Evolutionary conservation across 2,888 invertebrate genomes (phyloP).

Genomic region (Alcis repandata): DNA sequence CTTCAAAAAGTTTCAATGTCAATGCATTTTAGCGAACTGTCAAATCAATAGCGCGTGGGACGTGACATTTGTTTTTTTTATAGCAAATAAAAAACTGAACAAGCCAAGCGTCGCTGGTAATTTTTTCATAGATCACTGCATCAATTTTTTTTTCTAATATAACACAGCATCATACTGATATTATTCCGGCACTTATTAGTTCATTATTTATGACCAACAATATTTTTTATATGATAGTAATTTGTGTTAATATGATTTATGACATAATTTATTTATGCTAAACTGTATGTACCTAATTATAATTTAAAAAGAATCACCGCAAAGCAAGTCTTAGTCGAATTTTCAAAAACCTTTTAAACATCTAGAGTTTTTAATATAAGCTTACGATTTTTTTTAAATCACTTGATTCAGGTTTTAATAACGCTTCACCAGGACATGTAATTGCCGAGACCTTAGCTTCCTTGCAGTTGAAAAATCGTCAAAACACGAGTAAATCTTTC

Average conservation of each 20-base stretch:
- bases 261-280: neutral
- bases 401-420: slow-evolving; percentile 4
- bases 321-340: too few species aligned
- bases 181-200: slow-evolving; percentile 5
- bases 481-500: neutral
- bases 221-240: neutral
- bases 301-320: too few species aligned
- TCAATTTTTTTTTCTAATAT: neutral
- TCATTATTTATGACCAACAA: neutral
- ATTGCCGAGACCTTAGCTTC: slow-evolving; percentile 24
- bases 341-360: too few species aligned
- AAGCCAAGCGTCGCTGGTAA: too few species aligned
- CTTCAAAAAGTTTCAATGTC: neutral
- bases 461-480: slow-evolving; percentile 15
- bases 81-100: too few species aligned
- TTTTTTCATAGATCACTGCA: too few species aligned
- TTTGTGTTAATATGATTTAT: too few species aligned
- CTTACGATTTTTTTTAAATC: neutral
- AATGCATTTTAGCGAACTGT: neutral
- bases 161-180: neutral
- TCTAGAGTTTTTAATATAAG: too few species aligned
- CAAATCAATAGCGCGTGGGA: slow-evolving; percentile 3
- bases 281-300: too few species aligned
- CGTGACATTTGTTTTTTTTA: too few species aligned
- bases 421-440: slow-evolving; percentile 22